Evolutionary conservation across 2,113 vertebrate species (phyloP).

Genomic region (Plecturocebus donacophilus): DNA sequence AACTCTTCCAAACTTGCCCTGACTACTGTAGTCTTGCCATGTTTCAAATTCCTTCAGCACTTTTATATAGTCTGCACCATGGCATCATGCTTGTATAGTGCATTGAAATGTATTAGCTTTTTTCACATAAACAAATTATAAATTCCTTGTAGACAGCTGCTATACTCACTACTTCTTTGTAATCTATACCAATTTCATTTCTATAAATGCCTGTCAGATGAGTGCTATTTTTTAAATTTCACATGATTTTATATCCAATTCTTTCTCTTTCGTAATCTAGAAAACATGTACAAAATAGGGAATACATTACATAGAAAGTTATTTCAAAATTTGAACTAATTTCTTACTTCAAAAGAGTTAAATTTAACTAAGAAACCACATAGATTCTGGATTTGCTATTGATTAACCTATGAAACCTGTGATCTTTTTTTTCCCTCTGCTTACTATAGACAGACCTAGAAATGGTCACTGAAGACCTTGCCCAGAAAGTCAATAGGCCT

Average conservation of each 20-base stretch:
- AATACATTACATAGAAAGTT: not conserved
- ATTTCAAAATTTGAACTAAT: constrained; percentile 39
- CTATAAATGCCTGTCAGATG: not conserved
- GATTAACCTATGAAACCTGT: not conserved
- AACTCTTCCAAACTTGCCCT: not conserved
- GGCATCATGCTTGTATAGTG: not conserved
- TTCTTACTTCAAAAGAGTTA: constrained; percentile 41
- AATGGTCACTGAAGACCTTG: constrained; percentile 99
- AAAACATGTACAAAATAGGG: constrained; percentile 7
- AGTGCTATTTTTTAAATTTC: not conserved
- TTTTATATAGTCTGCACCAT: not conserved
- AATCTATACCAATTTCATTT: not conserved
- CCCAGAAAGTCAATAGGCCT: constrained; percentile 99
- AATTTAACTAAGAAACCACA: constrained; percentile 31
- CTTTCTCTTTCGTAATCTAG: not conserved
- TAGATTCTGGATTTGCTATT: not conserved
- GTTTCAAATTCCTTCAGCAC: not conserved
- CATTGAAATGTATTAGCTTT: not conserved
- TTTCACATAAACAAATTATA: not conserved
- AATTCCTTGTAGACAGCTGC: not conserved
- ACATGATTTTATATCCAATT: not conserved
- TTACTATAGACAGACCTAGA: constrained; percentile 94
- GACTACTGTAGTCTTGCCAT: not conserved
- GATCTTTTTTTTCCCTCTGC: not conserved
- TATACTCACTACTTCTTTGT: not conserved